Base-by-base conservation (phyloP, 2,113 vertebrate genomes). In the Struthio camelus region DNA sequence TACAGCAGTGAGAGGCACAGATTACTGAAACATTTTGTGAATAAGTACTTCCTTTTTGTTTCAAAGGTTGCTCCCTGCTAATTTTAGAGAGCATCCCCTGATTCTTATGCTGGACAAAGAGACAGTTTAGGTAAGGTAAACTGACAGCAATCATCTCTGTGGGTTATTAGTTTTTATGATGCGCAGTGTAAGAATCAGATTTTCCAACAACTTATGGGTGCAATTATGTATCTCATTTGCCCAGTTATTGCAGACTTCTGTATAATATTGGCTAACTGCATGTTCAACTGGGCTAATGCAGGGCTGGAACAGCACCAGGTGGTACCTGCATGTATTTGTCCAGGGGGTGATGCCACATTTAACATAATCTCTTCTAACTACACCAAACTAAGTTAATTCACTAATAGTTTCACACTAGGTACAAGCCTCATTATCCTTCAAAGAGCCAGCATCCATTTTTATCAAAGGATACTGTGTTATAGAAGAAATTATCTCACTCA, bases 151-250 rank as follows among this genome's bases (percentile, higher is more conserved):
- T 87, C 80, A 80, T 94, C 75, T 91, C 67, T 65, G 40, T 42
- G 66, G 20, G n/a, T 95, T 89, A 86, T 96, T 96, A 80, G 85
- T 93, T 76, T 97, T 94, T 95, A 91, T 97, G 83, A 93, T 7
- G 34, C 40, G 61, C 73, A 94, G 91, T 94, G 95, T 96, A 94
- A 94, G 92, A 97, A 87, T 67, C 93, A 96, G 90, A 93, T 91
- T 97, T 97, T 94, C 89, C 70, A 93, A 80, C 80, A 67, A 86
- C 90, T 91, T 91, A 93, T 90, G 95, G 61, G 85, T 36, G 61
- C 20, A 96, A 96, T 95, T 96, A 94, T 95, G 69, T 84, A 75
- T 67, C 91, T 96, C 79, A 96, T 96, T 95, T 96, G 85, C 96
- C 89, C 86, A 89, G 94, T 85, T 94, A 94, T 94, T 97, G 95